A percentile compares a stretch with the other conserved stretches of the same genome.
Conservation (phyloP, 2,888 invertebrate species). For the Drosophila nigritarsus region DNA sequence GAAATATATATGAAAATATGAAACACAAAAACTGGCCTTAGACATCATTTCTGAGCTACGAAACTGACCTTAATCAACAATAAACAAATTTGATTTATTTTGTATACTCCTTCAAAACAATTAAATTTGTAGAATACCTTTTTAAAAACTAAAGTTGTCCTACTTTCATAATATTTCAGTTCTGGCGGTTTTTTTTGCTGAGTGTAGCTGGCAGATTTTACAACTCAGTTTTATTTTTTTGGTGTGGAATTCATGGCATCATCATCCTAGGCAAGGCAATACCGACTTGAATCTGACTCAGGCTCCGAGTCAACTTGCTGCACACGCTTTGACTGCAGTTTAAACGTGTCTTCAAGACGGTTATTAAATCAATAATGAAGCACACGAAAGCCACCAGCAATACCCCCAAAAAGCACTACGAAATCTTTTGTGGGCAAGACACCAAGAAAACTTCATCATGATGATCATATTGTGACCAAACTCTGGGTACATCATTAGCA, state of each 20-base stretch:
- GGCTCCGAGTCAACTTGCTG: constrained; percentile 52
- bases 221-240: constrained; percentile 54
- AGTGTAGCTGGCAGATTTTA: constrained; percentile 22
- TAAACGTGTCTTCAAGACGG: constrained; percentile 79
- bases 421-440: constrained; percentile 40
- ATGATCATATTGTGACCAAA: constrained; percentile 38
- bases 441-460: constrained; percentile 47
- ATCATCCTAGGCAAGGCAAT: constrained; percentile 66
- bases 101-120: not conserved
- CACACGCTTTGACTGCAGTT: constrained; percentile 65
- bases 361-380: constrained; percentile 84
- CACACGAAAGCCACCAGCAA: constrained; percentile 73
- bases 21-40: too few species aligned
- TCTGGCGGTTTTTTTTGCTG: not conserved
- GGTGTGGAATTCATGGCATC: constrained; percentile 73
- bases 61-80: too few species aligned
- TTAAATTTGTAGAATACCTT: not conserved
- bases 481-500: constrained; percentile 76
- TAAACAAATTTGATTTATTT: not conserved
- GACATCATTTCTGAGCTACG: too few species aligned
- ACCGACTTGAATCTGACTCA: constrained; percentile 38
- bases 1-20: not conserved
- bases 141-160: not conserved
- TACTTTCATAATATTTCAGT: not conserved
- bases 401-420: constrained; percentile 36